These are phyloP conservation scores for Promerops cafer DNA, from an alignment of 2,113 vertebrate species.

Conservation along the genomic window DNA sequence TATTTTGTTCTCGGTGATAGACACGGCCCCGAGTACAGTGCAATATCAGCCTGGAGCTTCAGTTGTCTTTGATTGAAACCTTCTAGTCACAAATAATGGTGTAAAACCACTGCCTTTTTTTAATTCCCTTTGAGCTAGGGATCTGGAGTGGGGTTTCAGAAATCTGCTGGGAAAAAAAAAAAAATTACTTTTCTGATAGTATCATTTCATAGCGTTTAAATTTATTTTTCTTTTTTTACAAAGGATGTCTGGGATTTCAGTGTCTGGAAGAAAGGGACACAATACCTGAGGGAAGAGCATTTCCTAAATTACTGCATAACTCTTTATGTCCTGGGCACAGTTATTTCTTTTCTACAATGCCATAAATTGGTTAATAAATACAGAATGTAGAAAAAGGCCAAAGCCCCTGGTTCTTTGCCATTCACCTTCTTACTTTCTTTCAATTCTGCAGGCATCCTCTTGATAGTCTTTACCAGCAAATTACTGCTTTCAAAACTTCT, in stretches of 20 bases:
- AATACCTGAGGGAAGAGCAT: not conserved
- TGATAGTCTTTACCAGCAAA: not conserved
- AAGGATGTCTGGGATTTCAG: not conserved
- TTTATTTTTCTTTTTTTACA: not conserved
- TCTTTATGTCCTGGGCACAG: not conserved
- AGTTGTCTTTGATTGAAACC: not conserved
- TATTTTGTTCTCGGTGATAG: constrained; percentile 9
- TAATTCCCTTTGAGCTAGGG: not conserved
- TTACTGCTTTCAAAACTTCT: not conserved
- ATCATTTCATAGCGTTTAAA: not conserved
- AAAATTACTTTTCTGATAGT: not conserved
- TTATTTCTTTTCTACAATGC: not conserved
- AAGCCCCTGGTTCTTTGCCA: not conserved
- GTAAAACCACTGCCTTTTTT: not conserved
- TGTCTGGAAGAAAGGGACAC: not conserved
- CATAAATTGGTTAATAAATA: not conserved
- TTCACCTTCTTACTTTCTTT: not conserved
- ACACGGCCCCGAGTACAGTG: not conserved
- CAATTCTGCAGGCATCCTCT: not conserved
- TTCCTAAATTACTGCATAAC: not conserved
- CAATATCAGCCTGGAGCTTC: not conserved
- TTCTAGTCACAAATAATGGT: not conserved
- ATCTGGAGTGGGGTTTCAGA: not conserved
- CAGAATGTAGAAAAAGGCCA: not conserved
- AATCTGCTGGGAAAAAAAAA: not conserved